Evolutionary conservation across 2,888 invertebrate species (phyloP).

Genomic region (Helobdella robusta): DNA sequence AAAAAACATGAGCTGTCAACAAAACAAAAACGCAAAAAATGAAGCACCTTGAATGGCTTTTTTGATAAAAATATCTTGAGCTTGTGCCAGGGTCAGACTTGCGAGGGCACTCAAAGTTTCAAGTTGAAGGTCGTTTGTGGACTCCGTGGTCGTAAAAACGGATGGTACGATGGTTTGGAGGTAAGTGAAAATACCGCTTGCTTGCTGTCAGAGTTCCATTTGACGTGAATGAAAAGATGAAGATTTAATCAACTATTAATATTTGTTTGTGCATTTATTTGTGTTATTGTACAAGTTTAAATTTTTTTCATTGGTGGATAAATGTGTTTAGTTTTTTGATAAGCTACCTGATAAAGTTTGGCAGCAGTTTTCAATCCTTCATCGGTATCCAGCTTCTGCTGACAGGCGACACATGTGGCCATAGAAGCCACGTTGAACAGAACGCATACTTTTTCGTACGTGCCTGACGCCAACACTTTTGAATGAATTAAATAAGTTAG

Average conservation of each 20-base stretch:
- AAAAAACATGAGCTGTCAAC: too few species aligned
- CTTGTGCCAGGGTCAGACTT: slow-evolving; percentile 88
- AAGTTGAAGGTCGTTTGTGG: slow-evolving; percentile 85
- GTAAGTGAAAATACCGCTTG: slow-evolving; percentile 77
- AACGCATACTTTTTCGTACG: slow-evolving; percentile 86
- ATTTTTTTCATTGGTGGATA: too few species aligned
- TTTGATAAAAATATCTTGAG: slow-evolving; percentile 89
- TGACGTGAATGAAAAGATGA: too few species aligned
- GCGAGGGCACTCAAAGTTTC: slow-evolving; percentile 79
- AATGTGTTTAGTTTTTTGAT: too few species aligned
- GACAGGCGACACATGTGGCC: slow-evolving; percentile 65
- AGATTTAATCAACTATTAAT: too few species aligned
- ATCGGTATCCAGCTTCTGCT: slow-evolving; percentile 76
- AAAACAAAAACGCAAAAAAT: too few species aligned
- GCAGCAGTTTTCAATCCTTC: slow-evolving; percentile 85
- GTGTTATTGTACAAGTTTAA: too few species aligned
- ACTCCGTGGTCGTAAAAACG: slow-evolving; percentile 75
- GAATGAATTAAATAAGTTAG: not conserved
- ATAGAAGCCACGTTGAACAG: slow-evolving; percentile 90
- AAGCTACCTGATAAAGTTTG: slow-evolving; percentile 71
- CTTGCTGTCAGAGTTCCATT: too few species aligned
- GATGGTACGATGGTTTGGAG: slow-evolving; percentile 62
- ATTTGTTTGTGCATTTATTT: too few species aligned
- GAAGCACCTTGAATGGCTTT: slow-evolving; percentile 64
- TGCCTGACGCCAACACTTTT: slow-evolving; percentile 72